Conservation (phyloP, 92 coral and sea anemone species). For the Isaurus tuberculatus region DNA sequence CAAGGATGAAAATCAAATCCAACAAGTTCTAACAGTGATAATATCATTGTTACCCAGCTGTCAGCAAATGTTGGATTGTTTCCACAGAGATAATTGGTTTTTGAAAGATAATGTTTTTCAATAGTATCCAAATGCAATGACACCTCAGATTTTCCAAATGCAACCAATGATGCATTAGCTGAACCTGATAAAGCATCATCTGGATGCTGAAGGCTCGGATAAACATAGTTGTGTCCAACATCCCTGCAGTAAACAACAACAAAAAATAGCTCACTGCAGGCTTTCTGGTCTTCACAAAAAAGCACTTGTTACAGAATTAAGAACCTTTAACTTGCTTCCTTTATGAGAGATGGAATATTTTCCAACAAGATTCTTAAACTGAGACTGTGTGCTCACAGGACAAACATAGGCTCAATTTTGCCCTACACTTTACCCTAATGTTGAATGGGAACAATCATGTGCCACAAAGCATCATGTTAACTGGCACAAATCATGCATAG, state of each 20-base stretch:
- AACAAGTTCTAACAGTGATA: conserved; percentile 74
- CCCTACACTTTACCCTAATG: no score
- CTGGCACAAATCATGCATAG: no score
- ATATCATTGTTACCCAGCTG: conserved; percentile 68
- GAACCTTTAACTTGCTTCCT: no score
- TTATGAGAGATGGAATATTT: no score
- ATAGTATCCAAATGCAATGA: conserved; percentile 71
- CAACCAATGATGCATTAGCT: conserved; percentile 66
- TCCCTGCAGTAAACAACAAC: conserved; percentile 54
- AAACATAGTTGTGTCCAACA: conserved; percentile 72
- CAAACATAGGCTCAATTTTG: no score
- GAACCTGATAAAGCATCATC: conserved; percentile 66
- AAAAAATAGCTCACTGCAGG: background rate
- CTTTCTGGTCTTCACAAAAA: no score
- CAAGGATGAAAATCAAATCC: conserved; percentile 73
- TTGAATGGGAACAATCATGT: no score
- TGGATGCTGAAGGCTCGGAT: conserved; percentile 68
- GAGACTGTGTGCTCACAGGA: no score
- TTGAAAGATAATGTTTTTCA: conserved; percentile 68
- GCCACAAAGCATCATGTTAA: no score
- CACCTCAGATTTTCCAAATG: conserved; percentile 76
- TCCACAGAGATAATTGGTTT: conserved; percentile 61
- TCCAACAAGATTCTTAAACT: no score
- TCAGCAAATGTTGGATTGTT: conserved; percentile 71
- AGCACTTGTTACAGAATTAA: no score